A percentile compares a stretch with the other conserved stretches of the same genome.
These are phyloP conservation scores for Oxyura jamaicensis DNA, from an alignment of 2,113 vertebrate genomes.

Conservation along the genomic window DNA sequence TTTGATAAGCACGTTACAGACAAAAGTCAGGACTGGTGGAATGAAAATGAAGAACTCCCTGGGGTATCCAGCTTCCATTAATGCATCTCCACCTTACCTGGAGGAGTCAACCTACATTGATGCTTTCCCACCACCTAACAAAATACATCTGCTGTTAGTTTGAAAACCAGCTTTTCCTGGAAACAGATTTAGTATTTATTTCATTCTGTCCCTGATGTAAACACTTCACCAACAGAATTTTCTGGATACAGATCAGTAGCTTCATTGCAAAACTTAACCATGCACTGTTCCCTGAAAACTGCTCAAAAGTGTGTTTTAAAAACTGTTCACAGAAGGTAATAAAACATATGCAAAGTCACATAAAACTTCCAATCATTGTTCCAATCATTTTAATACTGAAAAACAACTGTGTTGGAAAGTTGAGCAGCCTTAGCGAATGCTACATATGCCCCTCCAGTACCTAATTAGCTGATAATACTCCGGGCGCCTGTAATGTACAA, in stretches of 20 bases:
- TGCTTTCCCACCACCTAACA: constrained; percentile 8
- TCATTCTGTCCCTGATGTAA: background rate
- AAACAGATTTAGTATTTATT: constrained; percentile 40
- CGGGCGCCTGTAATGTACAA: constrained; percentile 43
- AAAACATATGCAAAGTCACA: constrained; percentile 21
- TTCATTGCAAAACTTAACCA: background rate
- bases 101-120: background rate
- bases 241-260: background rate
- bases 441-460: constrained; percentile 28
- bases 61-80: background rate
- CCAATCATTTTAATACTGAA: constrained; percentile 51
- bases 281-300: background rate
- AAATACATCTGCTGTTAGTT: constrained; percentile 10
- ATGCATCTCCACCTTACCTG: background rate
- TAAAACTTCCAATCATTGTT: constrained; percentile 24
- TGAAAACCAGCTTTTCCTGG: background rate
- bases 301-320: background rate
- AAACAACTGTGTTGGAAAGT: constrained; percentile 15
- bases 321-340: constrained; percentile 34
- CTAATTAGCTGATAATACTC: constrained; percentile 71
- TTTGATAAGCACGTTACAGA: constrained; percentile 28
- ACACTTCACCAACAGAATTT: background rate
- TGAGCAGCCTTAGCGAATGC: constrained; percentile 27
- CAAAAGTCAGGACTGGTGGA: constrained; percentile 13
- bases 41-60: constrained; percentile 1